phyloP scores from a whole-genome alignment of 2,113 vertebrate species.

The Phrynocephalus versicolor region DNA sequence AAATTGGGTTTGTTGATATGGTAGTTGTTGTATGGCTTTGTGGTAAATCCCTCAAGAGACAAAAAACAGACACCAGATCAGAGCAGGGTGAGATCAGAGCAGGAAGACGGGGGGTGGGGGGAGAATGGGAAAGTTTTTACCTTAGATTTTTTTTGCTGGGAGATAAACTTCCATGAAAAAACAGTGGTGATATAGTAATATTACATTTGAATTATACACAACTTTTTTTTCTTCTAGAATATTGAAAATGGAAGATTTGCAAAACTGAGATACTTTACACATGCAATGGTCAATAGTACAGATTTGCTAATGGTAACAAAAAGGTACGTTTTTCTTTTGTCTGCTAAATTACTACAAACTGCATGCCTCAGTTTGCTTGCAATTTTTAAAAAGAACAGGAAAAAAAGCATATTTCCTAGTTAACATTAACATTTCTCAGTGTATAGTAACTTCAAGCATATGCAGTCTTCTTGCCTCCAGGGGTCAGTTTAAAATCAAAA shows the following conservation, averaged over 20 bases:
- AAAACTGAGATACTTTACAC: slow-evolving; percentile 93
- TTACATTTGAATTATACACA: slow-evolving; percentile 45
- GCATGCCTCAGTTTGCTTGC: background rate
- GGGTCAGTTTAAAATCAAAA: background rate
- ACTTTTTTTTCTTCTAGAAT: slow-evolving; percentile 80
- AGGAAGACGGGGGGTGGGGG: too few relatives aligned
- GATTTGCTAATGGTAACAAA: slow-evolving; percentile 97
- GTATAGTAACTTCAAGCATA: background rate
- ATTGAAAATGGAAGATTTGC: slow-evolving; percentile 98
- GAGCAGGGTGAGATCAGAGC: too few relatives aligned
- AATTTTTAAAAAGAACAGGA: background rate
- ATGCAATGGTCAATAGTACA: slow-evolving; percentile 94
- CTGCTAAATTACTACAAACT: background rate
- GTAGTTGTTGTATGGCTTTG: too few relatives aligned
- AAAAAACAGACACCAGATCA: too few relatives aligned
- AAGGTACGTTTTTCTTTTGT: slow-evolving; percentile 75
- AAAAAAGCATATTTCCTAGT: background rate
- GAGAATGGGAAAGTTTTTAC: too few relatives aligned
- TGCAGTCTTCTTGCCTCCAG: background rate
- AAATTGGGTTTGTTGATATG: too few relatives aligned
- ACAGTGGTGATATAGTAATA: too few relatives aligned
- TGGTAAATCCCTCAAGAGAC: too few relatives aligned
- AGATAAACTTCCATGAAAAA: too few relatives aligned
- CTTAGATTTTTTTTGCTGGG: too few relatives aligned
- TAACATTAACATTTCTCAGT: background rate